Conservation (phyloP, 2,888 invertebrate genomes). For the Parnassius mnemosyne region DNA sequence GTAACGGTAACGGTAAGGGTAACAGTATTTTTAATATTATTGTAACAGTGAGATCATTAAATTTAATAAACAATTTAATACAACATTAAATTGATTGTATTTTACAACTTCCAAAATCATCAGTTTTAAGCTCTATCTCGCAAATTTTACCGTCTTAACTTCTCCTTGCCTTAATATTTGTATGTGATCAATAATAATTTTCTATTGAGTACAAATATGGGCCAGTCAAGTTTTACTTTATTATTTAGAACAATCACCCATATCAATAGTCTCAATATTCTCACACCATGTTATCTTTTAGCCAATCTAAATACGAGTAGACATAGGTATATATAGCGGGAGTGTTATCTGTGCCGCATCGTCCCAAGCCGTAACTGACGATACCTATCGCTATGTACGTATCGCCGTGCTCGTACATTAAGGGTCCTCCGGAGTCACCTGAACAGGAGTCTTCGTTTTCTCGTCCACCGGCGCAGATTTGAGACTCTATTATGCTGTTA, state of each 20-base stretch:
- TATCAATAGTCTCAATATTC: not conserved
- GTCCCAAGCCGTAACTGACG: conserved; percentile 66
- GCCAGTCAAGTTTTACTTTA: too few relatives aligned
- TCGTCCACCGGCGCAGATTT: conserved; percentile 78
- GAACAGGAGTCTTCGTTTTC: conserved; percentile 81
- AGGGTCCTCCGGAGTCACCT: conserved; percentile 49
- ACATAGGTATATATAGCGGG: conserved; percentile 72
- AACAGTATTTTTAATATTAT: too few relatives aligned
- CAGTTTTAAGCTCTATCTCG: too few relatives aligned
- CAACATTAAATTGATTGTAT: too few relatives aligned
- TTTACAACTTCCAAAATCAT: too few relatives aligned
- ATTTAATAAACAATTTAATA: too few relatives aligned
- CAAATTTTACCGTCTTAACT: too few relatives aligned
- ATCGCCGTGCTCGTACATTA: not conserved
- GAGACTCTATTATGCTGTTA: conserved; percentile 40
- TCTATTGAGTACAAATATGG: too few relatives aligned
- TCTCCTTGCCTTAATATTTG: too few relatives aligned
- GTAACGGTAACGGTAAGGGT: too few relatives aligned
- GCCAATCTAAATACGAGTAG: conserved; percentile 65
- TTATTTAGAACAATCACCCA: not conserved
- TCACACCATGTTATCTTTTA: conserved; percentile 32
- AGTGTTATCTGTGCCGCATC: conserved; percentile 53
- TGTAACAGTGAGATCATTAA: too few relatives aligned
- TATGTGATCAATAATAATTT: too few relatives aligned
- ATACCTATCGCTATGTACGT: conserved; percentile 11